Conservation (phyloP, 2,113 vertebrate genomes). For the Australoheros scitulus region DNA sequence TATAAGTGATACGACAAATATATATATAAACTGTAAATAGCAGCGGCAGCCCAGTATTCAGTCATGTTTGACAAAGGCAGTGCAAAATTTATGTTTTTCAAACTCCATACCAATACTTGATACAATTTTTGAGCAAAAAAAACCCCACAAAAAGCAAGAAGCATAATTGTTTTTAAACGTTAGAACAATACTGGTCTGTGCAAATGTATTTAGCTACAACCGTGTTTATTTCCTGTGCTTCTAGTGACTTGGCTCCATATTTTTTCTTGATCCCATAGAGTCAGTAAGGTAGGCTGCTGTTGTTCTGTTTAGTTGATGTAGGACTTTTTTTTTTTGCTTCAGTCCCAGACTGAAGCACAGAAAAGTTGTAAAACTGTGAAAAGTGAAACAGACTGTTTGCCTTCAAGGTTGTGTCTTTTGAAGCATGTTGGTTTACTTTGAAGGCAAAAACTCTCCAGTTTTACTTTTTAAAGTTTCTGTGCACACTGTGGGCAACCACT, state of each 20-base stretch:
- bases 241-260: not conserved
- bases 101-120: not conserved
- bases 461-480: too few species aligned
- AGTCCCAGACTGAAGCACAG: too few species aligned
- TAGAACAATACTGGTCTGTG: not conserved
- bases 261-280: not conserved
- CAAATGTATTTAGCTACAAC: not conserved
- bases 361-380: too few species aligned
- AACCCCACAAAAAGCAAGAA: not conserved
- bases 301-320: not conserved
- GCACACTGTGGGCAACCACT: too few species aligned
- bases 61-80: not conserved
- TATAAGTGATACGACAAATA: not conserved
- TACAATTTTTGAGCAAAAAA: not conserved
- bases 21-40: not conserved
- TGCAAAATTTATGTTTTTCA: not conserved
- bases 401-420: too few species aligned
- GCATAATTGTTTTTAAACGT: not conserved
- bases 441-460: too few species aligned
- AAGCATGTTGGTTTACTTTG: too few species aligned
- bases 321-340: too few species aligned
- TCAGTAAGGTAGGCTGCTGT: not conserved
- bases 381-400: too few species aligned
- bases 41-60: not conserved
- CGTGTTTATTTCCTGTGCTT: not conserved